These are phyloP conservation scores for Eupithecia insigniata DNA, from an alignment of 2,888 invertebrate species.

Conservation along the genomic window DNA sequence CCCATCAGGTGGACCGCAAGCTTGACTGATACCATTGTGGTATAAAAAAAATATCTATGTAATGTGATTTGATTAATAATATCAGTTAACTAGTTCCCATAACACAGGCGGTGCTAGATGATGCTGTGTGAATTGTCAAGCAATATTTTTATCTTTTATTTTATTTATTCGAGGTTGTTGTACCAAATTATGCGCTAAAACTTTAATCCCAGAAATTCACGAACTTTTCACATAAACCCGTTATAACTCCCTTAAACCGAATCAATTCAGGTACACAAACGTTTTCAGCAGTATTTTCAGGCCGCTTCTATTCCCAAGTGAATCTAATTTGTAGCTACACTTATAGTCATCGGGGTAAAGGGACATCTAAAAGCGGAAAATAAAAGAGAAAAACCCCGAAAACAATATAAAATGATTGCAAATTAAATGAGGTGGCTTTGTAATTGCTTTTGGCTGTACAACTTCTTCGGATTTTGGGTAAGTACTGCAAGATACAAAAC, in stretches of 20 bases:
- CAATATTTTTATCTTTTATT: too few relatives aligned
- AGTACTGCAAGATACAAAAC: neutral
- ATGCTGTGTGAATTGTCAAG: too few relatives aligned
- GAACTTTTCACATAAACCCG: neutral
- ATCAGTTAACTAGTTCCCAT: too few relatives aligned
- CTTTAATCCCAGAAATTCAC: neutral
- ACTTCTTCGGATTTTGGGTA: neutral
- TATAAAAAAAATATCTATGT: too few relatives aligned
- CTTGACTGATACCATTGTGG: too few relatives aligned
- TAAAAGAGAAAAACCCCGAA: neutral
- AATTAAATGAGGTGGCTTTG: neutral
- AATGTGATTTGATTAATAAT: too few relatives aligned
- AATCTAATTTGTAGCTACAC: conserved; percentile 75
- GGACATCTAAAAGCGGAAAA: conserved; percentile 23
- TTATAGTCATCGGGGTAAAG: conserved; percentile 70
- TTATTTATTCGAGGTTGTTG: too few relatives aligned
- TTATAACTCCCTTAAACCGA: neutral
- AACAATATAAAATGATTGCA: neutral
- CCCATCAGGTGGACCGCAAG: too few relatives aligned
- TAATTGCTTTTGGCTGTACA: neutral
- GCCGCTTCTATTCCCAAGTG: conserved; percentile 64
- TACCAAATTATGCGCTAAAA: neutral
- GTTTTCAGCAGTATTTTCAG: conserved; percentile 62
- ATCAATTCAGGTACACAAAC: conserved; percentile 19
- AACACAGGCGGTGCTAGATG: too few relatives aligned